phyloP scores from a whole-genome alignment of 2,113 vertebrate species.

The Rhea americana region DNA sequence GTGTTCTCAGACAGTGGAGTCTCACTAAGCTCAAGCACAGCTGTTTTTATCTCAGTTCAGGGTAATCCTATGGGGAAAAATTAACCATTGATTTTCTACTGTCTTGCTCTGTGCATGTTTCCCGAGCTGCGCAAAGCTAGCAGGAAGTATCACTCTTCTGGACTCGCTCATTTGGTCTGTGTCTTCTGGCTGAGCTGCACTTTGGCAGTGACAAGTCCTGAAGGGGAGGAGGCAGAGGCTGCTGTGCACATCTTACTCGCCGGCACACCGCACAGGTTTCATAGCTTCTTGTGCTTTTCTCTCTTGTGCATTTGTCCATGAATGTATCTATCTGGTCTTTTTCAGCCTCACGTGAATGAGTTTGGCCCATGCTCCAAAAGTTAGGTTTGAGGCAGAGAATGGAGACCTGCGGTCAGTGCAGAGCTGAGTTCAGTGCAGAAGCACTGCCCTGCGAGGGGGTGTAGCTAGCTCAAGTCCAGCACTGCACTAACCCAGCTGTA shows the following conservation, averaged over 20 bases:
- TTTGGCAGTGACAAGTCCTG: not conserved
- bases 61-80: not conserved
- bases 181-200: not conserved
- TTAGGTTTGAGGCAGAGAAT: not conserved
- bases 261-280: not conserved
- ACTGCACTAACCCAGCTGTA: not conserved
- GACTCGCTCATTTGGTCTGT: not conserved
- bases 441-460: not conserved
- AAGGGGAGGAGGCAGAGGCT: not conserved
- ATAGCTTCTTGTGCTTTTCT: not conserved
- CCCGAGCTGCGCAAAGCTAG: not conserved
- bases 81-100: not conserved
- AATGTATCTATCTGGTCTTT: not conserved
- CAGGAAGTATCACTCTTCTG: not conserved
- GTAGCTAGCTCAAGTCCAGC: not conserved
- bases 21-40: not conserved
- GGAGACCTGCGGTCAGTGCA: not conserved
- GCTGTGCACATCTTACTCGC: not conserved
- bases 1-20: not conserved
- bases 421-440: not conserved
- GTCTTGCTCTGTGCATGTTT: not conserved
- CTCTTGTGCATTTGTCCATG: not conserved
- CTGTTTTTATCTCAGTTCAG: not conserved
- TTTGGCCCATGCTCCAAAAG: fast-evolving
- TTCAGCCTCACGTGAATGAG: fast-evolving